phyloP scores from a whole-genome alignment of 2,797 vertebrate genomes.

The Myripristis jacobus region DNA sequence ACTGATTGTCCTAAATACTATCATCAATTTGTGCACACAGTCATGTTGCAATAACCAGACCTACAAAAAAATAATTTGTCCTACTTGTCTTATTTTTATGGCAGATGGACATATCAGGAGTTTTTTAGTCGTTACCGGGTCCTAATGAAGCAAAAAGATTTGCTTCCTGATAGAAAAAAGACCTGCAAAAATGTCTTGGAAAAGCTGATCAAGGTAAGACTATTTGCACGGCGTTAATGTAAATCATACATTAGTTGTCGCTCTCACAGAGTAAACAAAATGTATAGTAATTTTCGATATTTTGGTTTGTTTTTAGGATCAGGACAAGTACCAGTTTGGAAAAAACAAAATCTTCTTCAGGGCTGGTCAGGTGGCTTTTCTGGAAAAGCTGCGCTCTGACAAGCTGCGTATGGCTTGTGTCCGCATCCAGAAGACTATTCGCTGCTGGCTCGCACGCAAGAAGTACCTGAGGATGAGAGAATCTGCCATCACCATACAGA shows the following conservation, averaged over 20 bases:
- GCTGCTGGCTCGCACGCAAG: conserved; percentile 93
- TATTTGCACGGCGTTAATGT: background rate
- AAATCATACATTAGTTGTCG: background rate
- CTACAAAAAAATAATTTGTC: background rate
- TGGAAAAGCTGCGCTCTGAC: conserved; percentile 96
- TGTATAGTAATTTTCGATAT: background rate
- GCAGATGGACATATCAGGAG: conserved; percentile 98
- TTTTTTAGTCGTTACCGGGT: conserved; percentile 97
- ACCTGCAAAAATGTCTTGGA: conserved; percentile 93
- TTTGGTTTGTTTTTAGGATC: conserved; percentile 82
- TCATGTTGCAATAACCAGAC: background rate
- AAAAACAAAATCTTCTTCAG: conserved; percentile 99
- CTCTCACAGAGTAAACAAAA: background rate
- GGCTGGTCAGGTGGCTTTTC: conserved; percentile 96
- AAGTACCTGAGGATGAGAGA: conserved; percentile 90
- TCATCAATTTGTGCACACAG: background rate
- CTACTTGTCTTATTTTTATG: conserved; percentile 15
- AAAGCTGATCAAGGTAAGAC: conserved; percentile 89
- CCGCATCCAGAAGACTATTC: conserved; percentile 95
- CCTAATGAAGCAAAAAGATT: conserved; percentile 93
- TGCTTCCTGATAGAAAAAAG: conserved; percentile 90
- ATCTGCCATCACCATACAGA: conserved; percentile 90
- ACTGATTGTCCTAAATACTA: background rate
- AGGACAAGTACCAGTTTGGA: conserved; percentile 96
- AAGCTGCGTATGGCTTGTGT: conserved; percentile 93